Evolutionary conservation across 2,888 invertebrate genomes (phyloP).

Genomic region (Caenorhabditis sp.): DNA sequence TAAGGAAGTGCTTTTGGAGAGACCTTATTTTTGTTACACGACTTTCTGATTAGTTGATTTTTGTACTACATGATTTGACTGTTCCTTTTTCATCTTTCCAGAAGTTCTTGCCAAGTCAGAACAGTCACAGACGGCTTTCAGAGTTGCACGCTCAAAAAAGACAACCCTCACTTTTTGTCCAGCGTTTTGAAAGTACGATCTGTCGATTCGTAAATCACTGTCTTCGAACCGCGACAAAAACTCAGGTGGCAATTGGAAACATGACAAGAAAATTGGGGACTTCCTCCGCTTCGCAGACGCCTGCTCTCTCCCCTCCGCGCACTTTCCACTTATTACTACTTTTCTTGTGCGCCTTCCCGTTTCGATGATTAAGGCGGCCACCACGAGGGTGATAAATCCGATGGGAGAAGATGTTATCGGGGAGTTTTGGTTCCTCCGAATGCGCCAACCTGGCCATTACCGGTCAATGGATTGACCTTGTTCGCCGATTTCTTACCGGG

Average conservation of each 20-base stretch:
- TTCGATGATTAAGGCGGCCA: neutral
- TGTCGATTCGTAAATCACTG: neutral
- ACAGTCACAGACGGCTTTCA: too few species aligned
- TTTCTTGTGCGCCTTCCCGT: neutral
- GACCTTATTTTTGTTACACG: too few species aligned
- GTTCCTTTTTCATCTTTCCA: too few species aligned
- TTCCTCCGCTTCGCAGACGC: conserved; percentile 3
- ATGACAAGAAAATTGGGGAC: conserved; percentile 38
- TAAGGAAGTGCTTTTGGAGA: too few species aligned
- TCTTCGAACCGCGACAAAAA: neutral
- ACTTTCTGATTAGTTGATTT: too few species aligned
- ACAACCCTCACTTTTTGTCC: too few species aligned
- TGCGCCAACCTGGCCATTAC: conserved; percentile 11
- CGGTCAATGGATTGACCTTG: conserved; percentile 26
- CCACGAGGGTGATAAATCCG: conserved; percentile 22
- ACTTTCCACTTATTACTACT: neutral
- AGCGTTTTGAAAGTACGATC: neutral
- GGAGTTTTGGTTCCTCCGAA: neutral
- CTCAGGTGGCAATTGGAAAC: conserved; percentile 12
- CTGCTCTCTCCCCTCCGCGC: neutral
- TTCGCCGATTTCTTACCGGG: too few species aligned
- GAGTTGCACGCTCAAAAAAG: too few species aligned
- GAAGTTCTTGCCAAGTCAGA: too few species aligned
- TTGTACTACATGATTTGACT: too few species aligned
- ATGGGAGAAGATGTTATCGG: conserved; percentile 16